Evolutionary conservation across 2,888 invertebrate species (phyloP).

Genomic region (Tanytarsus gracilentus): DNA sequence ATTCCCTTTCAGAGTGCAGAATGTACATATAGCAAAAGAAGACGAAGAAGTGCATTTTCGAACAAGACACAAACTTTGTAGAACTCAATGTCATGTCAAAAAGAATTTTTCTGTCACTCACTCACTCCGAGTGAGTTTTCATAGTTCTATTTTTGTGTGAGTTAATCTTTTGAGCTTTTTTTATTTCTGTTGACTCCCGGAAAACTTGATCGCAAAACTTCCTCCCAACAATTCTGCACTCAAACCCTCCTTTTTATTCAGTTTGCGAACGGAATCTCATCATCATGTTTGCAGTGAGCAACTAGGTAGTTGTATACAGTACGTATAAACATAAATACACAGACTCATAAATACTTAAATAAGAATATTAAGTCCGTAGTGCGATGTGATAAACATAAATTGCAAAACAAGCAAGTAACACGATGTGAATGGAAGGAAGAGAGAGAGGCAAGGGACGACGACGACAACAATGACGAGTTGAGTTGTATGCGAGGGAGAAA

Average conservation of each 20-base stretch:
- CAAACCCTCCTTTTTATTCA: neutral
- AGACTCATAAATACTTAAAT: constrained; percentile 19
- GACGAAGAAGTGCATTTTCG: constrained; percentile 10
- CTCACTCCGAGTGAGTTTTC: neutral
- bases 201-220: neutral
- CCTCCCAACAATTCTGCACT: neutral
- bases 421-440: neutral
- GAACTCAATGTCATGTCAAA: constrained; percentile 26
- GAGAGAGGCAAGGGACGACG: neutral
- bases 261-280: no score
- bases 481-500: neutral
- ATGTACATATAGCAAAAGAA: neutral
- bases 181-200: neutral
- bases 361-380: constrained; percentile 17
- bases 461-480: neutral
- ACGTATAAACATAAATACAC: neutral
- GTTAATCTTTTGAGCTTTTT: constrained; percentile 18
- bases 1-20: constrained; percentile 21
- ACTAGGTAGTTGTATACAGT: no score
- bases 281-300: no score
- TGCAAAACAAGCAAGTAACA: neutral
- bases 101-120: constrained; percentile 24
- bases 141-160: neutral
- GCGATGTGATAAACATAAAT: constrained; percentile 1
- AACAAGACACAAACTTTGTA: constrained; percentile 15